Base-by-base conservation (phyloP, 2,888 invertebrate species). In the Drosophila bunnanda region DNA sequence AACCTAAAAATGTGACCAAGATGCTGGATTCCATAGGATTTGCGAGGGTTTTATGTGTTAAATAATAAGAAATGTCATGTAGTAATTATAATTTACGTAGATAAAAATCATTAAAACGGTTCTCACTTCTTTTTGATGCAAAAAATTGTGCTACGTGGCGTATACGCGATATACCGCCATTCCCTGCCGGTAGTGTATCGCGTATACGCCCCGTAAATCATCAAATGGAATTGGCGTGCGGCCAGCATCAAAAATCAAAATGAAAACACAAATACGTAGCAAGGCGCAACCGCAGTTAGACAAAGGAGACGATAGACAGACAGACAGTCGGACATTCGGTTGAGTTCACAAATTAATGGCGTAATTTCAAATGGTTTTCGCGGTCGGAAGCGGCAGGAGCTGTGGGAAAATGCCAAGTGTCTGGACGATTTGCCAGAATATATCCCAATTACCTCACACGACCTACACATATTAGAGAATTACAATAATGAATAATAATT, bases 301-400 rank as follows among this genome's bases (percentile, higher is more conserved):
- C 78, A 85, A 83, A 79, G 59, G 53, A 73, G 73, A 66, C 59
- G 55, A 60, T 39, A 50, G 56, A 64, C 64, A 38, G 65, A 64
- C 56, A 54, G 36, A 64, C 12, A 53, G 39, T 48, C 55, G 55
- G 57, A 69, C 71, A 86, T 50, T 72, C 57, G 72, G 41, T 71
- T 64, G 39, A 64, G 56, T 85, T 82, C 55, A 78, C 75, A 81
- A 81, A 86, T 86, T 81, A 81, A 79, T 79, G 72, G 86, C 83
- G 81, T 78, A 74, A 86, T 83, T 83, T 71, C 48, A 79, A 85
- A 77, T 77, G 57, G 71, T 48, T 62, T 56, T 61, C 57, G 55
- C 76, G 71, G 77, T 58, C 39, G 41, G 15, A 25, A 36, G 55
- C 54, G 22, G 39, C 53, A 32, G 59, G 8, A 54, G 41, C 59